A percentile compares a stretch with the other conserved stretches of the same genome.
These are phyloP conservation scores for Branchellion lobata DNA, from an alignment of 2,888 invertebrate genomes.

Conservation along the genomic window DNA sequence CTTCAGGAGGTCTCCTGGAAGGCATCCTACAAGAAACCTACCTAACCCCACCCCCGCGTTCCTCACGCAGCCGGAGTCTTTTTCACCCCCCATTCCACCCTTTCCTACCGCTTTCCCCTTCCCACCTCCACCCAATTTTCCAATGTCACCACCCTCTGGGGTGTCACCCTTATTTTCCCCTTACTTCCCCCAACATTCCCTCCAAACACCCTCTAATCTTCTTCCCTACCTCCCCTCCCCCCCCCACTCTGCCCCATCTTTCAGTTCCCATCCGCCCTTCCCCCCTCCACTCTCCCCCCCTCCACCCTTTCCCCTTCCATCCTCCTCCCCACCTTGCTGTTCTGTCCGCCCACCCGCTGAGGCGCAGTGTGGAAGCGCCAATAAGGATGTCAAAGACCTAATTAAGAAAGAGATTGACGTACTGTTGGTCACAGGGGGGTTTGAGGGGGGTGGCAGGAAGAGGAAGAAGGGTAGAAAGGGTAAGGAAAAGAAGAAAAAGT, in stretches of 20 bases:
- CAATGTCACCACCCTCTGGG: neutral
- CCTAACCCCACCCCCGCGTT: no score
- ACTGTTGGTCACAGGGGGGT: neutral
- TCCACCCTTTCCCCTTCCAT: no score
- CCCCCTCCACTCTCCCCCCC: no score
- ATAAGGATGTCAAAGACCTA: neutral
- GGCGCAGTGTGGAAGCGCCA: no score
- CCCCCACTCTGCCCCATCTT: no score
- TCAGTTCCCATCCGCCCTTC: no score
- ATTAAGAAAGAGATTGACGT: neutral
- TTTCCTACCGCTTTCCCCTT: neutral
- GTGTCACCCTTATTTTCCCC: neutral
- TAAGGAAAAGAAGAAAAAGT: neutral
- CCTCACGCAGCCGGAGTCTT: neutral
- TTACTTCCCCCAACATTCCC: neutral
- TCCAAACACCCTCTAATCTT: neutral
- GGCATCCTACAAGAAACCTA: no score
- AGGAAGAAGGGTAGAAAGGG: neutral
- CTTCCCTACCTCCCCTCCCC: no score
- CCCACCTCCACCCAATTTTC: no score
- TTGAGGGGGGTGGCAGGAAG: neutral
- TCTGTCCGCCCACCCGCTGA: no score
- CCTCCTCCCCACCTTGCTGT: no score
- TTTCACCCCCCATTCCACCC: neutral
- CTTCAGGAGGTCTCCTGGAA: neutral